phyloP scores from a whole-genome alignment of 2,797 vertebrate species.

The Strix occidentalis region DNA sequence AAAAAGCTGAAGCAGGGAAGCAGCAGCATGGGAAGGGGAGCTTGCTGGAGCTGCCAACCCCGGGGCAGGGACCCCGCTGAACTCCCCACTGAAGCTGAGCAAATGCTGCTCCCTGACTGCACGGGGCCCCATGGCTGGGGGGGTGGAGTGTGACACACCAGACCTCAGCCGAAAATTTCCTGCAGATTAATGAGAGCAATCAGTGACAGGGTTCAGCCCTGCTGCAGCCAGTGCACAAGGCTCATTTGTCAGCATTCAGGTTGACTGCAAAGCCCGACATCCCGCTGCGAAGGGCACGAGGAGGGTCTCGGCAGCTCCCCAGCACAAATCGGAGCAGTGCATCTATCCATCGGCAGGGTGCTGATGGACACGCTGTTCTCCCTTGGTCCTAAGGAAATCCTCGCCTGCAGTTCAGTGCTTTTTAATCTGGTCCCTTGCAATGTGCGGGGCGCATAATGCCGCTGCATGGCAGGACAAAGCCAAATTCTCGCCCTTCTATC shows the following conservation, averaged over 20 bases:
- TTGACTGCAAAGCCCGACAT: neutral
- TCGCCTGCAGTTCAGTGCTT: neutral
- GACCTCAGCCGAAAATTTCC: neutral
- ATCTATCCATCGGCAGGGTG: neutral
- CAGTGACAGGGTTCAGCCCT: neutral
- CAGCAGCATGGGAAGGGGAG: neutral
- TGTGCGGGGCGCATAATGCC: neutral
- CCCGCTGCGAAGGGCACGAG: neutral
- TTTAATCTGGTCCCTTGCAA: neutral
- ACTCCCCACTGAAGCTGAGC: neutral
- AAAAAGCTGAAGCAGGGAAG: neutral
- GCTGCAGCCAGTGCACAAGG: fast-evolving
- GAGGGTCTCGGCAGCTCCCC: neutral
- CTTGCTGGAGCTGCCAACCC: neutral
- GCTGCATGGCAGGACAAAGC: neutral
- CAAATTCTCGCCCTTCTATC: neutral
- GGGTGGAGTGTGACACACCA: neutral
- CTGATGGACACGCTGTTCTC: neutral
- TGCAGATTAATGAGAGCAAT: neutral
- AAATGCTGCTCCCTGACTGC: neutral
- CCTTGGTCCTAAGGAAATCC: neutral
- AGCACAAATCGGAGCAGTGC: neutral
- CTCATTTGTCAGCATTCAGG: neutral
- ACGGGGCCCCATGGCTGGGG: fast-evolving
- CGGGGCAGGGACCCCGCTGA: fast-evolving